phyloP scores from a whole-genome alignment of 2,888 invertebrate species.

The Rhogogaster chlorosoma region DNA sequence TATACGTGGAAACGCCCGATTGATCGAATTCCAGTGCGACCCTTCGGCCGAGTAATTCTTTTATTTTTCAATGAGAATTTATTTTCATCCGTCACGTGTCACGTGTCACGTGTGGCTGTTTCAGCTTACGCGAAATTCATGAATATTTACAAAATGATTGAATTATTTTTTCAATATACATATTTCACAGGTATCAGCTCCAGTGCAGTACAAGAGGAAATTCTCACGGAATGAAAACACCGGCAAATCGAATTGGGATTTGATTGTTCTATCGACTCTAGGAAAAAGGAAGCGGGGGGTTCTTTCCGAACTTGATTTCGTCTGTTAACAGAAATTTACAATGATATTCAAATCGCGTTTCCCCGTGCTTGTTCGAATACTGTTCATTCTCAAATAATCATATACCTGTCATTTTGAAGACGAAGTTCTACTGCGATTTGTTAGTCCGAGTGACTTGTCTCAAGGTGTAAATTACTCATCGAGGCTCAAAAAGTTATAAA shows the following conservation, averaged over 20 bases:
- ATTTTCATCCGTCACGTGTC: slow-evolving; percentile 27
- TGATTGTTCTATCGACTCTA: neutral
- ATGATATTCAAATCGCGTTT: neutral
- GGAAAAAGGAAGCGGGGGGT: neutral
- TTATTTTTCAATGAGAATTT: slow-evolving; percentile 27
- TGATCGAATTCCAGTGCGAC: slow-evolving; percentile 13
- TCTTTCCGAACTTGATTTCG: neutral
- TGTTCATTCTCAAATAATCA: neutral
- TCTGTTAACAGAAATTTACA: neutral
- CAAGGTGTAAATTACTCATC: too few species aligned
- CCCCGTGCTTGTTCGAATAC: neutral
- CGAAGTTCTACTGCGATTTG: neutral
- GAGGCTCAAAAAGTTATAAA: neutral
- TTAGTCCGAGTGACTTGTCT: neutral
- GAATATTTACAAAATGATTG: slow-evolving; percentile 42
- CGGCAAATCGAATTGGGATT: neutral
- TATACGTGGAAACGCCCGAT: neutral
- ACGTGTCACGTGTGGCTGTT: slow-evolving; percentile 18
- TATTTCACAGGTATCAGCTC: slow-evolving; percentile 9
- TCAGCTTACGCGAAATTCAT: slow-evolving; percentile 34
- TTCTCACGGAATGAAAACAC: neutral
- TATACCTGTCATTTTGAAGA: neutral
- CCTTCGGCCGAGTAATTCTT: slow-evolving; percentile 26
- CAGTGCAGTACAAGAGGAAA: neutral
- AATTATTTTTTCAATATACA: slow-evolving; percentile 33